A percentile compares a stretch with the other conserved stretches of the same genome.
These are phyloP conservation scores for Phalacrocorax carbo DNA, from an alignment of 2,113 vertebrate species.

Conservation along the genomic window DNA sequence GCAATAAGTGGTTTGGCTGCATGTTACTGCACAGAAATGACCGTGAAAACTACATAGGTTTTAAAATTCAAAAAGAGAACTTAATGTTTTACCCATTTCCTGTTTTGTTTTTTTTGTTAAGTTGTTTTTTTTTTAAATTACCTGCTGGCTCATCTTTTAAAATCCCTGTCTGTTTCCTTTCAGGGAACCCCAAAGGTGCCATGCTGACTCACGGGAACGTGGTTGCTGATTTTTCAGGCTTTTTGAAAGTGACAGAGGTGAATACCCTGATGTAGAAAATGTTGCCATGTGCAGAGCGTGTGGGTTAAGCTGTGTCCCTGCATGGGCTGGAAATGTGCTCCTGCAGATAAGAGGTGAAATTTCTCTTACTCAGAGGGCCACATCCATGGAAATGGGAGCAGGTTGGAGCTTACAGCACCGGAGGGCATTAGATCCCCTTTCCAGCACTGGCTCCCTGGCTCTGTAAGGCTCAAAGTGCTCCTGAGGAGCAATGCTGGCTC, in stretches of 20 bases:
- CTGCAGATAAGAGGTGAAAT: neutral
- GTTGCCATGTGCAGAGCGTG: neutral
- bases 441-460: neutral
- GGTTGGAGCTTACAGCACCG: neutral
- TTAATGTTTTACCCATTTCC: neutral
- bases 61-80: neutral
- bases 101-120: neutral
- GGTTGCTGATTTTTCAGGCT: conserved; percentile 96
- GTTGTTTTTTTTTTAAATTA: neutral
- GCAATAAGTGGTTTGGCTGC: neutral
- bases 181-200: conserved; percentile 96
- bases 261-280: conserved; percentile 64
- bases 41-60: fast-evolving
- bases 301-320: neutral
- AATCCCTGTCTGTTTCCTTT: conserved; percentile 17
- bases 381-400: neutral
- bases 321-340: neutral
- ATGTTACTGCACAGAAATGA: neutral
- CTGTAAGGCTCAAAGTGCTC: neutral
- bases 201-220: conserved; percentile 98
- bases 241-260: conserved; percentile 98
- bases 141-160: neutral
- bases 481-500: neutral
- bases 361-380: neutral
- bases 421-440: neutral